Base-by-base conservation (phyloP, 1,140 invertebrate species). In the Orussus abietinus region DNA sequence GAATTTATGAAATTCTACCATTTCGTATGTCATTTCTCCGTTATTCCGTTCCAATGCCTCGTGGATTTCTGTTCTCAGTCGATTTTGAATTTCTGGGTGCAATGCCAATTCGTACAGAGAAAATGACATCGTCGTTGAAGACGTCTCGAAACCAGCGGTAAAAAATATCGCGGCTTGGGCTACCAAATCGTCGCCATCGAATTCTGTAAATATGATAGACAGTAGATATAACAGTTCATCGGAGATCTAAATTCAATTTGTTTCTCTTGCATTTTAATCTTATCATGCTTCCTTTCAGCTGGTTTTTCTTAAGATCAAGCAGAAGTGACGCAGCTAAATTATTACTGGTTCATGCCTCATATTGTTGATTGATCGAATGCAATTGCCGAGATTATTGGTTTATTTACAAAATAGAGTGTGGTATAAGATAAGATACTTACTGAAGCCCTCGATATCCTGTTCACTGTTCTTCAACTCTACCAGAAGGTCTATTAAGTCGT, bases 91-190 rank as follows among this genome's bases (percentile, higher is more conserved):
- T 3, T 49, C 48, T 5, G 22, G 35, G 47, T 83, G 59, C 11
- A 66, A 55, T 9, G 82, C 79, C 26, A 86, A 52, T 45, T 77
- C 75, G 19, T 74, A 75, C 5, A 77, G 49, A 3, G 75, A 59
- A 48, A 80, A 79, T 5, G 73, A 63, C 18, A 84, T 51, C 1
- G 75, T 64, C 0, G 72, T 74, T 1, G 77, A 61, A 3, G 75
- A 72, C 1, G 80, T 83, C 55, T 84, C 82, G 48, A 79, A 85
- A 2, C 82, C 83, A 37, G 77, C 85, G 2, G 76, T 62, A 46
- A 85, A 83, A 50, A 88, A 87, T 4, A 83, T 25, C 1, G 80
- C 64, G 1, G 78, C 77, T 50, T 86, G 81, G 0, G 80, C 77
- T 2, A 82, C 66, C 5, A 90, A 75, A 49, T 85, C 78, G 10